Base-by-base conservation (phyloP, 2,888 invertebrate genomes). In the Sinohyriopsis cumingii region DNA sequence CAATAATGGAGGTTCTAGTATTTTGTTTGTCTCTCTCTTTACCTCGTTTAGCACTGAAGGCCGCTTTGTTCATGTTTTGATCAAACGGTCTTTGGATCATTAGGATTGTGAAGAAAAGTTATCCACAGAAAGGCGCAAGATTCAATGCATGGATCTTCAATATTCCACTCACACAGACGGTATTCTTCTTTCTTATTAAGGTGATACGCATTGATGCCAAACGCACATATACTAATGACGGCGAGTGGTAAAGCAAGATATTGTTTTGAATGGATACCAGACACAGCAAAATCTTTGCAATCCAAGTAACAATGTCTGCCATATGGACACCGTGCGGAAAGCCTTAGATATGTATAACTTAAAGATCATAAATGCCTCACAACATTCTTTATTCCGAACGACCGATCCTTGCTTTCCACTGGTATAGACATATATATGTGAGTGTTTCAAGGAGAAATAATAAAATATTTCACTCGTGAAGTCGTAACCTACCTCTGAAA, bases 261-360 rank as follows among this genome's bases (percentile, higher is more conserved):
- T 54, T 7, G 73, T 56, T 56, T 59, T 59, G 25, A 73, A 68
- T 18, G 76, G 76, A 24, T n/a, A n/a, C n/a, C n/a, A n/a, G n/a
- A n/a, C n/a, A n/a, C n/a, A n/a, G n/a, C n/a, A n/a, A n/a, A n/a
- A n/a, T n/a, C n/a, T n/a, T n/a, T n/a, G n/a, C n/a, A n/a, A n/a
- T n/a, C n/a, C n/a, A n/a, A n/a, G n/a, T 33, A 73, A 66, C 12
- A 74, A 55, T 19, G 81, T 81, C 53, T 79, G 67, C 75, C 73
- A 81, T 55, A 76, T 77, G 9, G 81, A 81, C 12, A 73, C 61
- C 4, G 75, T 75, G 60, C 77, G 76, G 53, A 77, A 77, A 18
- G 69, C 69, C 28, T 71, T 69, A 5, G 77, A 72, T 1, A 79
- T 33, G 57, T 71, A 76, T 33, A 67, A 75, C 55, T 72, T 75